Base-by-base conservation (phyloP, 1,140 invertebrate genomes). In the Drosophila albomicans region DNA sequence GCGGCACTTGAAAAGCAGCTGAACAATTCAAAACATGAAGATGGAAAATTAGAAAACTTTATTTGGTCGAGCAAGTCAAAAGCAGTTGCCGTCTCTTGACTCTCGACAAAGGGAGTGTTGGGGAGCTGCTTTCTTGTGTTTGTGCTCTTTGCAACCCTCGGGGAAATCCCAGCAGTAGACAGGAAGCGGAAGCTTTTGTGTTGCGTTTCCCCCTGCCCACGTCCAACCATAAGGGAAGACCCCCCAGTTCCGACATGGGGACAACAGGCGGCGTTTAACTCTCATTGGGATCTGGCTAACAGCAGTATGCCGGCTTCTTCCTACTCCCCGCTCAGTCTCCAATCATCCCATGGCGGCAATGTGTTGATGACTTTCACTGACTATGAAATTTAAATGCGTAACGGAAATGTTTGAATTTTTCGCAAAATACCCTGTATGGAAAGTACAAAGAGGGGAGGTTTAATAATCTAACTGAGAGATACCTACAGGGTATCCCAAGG, bases 131-230 rank as follows among this genome's bases (percentile, higher is more conserved):
- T 63, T 20, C 52, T 67, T 63, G 65, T 57, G 57, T 43, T 67
- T 63, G 65, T 57, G 57, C 61, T 64, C 62, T 72, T 86, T 75
- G 76, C 87, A 90, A 90, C 89, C 88, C 88, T 81, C 70, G 64
- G 84, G 88, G 88, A 91, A 85, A 82, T 91, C 82, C 90, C 84
- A 85, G 81, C 65, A 61, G 82, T 62, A 91, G 90, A 88, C 86
- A 91, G 89, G 89, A 91, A 91, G 63, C 86, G 90, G 90, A 91
- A 91, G 90, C 90, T 90, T 90, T 87, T 91, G 82, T 87, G 79
- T 74, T 69, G 61, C 57, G 75, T 56, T 62, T 58, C 51, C 68
- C 61, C 38, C 15, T 16, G 7, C 49, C 6, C 32, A 32, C 46
- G 15, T 25, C 20, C 20, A 25, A 25, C 20, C 20, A 25, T 25